Conservation (phyloP, 1,140 invertebrate species). For the Diorhabda carinulata region DNA sequence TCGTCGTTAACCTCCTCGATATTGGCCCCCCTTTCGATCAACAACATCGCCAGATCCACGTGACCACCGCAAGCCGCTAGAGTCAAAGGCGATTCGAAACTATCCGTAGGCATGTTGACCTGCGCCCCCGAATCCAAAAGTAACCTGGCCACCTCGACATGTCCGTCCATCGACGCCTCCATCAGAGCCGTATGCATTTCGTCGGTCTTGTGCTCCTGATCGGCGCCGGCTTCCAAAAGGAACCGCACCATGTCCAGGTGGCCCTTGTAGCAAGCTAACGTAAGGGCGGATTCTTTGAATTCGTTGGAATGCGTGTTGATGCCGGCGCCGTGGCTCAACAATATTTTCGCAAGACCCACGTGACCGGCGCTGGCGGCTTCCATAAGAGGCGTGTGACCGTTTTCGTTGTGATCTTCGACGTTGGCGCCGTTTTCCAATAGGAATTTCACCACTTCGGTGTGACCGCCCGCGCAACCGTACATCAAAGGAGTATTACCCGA, state of each 20-base stretch:
- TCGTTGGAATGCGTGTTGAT: constrained; percentile 99
- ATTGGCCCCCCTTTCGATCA: constrained; percentile 95
- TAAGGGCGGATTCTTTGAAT: constrained; percentile 94
- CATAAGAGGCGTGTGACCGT: constrained; percentile 98
- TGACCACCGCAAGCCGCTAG: constrained; percentile 97
- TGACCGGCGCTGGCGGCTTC: constrained; percentile 97
- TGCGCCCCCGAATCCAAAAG: constrained; percentile 95
- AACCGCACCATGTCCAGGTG: constrained; percentile 66
- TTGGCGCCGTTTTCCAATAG: constrained; percentile 88
- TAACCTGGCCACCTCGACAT: constrained; percentile 83
- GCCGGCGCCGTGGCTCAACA: constrained; percentile 88
- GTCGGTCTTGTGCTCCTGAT: constrained; percentile 97
- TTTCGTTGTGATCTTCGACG: constrained; percentile 98
- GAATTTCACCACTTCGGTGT: constrained; percentile 86
- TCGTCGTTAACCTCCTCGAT: constrained; percentile 99
- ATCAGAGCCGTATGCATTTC: constrained; percentile 99
- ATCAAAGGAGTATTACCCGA: constrained; percentile 97
- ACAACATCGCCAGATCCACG: constrained; percentile 89
- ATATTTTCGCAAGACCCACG: constrained; percentile 88
- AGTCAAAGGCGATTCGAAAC: constrained; percentile 97
- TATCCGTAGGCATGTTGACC: constrained; percentile 96
- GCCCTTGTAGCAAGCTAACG: constrained; percentile 92
- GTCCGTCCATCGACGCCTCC: constrained; percentile 99
- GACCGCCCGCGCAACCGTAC: constrained; percentile 96
- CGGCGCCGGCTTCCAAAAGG: constrained; percentile 87